These are phyloP conservation scores for Meandrusa payeni DNA, from an alignment of 2,888 invertebrate genomes.

Conservation along the genomic window DNA sequence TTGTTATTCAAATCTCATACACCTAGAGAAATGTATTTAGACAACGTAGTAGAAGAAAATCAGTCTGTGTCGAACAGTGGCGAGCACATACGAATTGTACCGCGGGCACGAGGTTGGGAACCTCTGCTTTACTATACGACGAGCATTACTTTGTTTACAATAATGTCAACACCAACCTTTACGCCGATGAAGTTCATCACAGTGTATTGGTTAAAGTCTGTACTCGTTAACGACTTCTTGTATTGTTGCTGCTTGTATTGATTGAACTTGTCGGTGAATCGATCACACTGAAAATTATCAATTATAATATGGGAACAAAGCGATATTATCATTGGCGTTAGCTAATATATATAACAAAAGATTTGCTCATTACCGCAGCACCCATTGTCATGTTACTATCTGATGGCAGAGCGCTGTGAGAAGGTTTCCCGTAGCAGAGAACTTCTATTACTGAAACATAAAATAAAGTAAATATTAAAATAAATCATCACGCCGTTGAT, in stretches of 20 bases:
- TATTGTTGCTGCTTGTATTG: conserved; percentile 1
- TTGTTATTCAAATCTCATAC: too few species aligned
- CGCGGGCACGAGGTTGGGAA: too few species aligned
- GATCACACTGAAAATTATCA: conserved; percentile 6
- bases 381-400: not conserved
- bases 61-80: too few species aligned
- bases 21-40: too few species aligned
- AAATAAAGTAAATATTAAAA: not conserved
- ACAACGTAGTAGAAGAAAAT: too few species aligned
- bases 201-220: not conserved
- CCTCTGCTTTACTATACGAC: too few species aligned
- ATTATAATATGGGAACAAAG: too few species aligned
- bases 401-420: not conserved
- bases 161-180: too few species aligned
- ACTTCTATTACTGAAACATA: conserved; percentile 6
- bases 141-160: too few species aligned
- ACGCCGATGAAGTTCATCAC: conserved; percentile 1
- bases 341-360: not conserved
- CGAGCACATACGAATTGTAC: too few species aligned
- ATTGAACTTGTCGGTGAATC: not conserved
- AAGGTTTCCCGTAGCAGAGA: not conserved
- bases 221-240: not conserved
- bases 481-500: not conserved
- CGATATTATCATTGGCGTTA: too few species aligned
- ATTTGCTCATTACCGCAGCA: not conserved